Percentiles rank a stretch among this genome's conserved stretches.
Evolutionary conservation across 2,797 vertebrate genomes (phyloP).

Genomic region (Xiphophorus birchmanni): DNA sequence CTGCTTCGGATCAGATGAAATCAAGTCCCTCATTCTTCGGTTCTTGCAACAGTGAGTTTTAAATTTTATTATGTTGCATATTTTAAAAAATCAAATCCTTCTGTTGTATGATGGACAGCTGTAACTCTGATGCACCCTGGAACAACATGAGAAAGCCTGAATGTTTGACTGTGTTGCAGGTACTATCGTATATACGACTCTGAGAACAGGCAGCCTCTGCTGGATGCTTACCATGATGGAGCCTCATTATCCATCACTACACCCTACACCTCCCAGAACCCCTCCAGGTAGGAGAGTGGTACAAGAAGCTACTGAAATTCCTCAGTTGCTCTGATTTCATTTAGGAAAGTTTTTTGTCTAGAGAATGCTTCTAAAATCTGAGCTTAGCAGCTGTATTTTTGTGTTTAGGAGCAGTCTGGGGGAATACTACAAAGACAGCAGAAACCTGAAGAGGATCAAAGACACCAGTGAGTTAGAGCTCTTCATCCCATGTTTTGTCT

Average conservation of each 20-base stretch:
- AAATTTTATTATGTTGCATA: background rate
- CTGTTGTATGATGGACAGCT: background rate
- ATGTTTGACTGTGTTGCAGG: conserved; percentile 49
- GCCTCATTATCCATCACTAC: conserved; percentile 91
- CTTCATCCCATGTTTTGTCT: background rate
- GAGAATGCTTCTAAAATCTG: background rate
- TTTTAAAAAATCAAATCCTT: background rate
- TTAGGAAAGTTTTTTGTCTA: background rate
- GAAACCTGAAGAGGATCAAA: conserved; percentile 90
- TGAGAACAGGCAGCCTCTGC: conserved; percentile 86
- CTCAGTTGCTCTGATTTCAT: background rate
- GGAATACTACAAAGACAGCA: conserved; percentile 89
- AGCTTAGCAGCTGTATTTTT: background rate
- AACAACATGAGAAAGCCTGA: background rate
- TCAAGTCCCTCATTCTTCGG: conserved; percentile 85
- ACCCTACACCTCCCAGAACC: conserved; percentile 81
- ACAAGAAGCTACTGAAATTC: background rate
- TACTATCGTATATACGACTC: conserved; percentile 90
- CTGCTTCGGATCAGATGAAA: conserved; percentile 87
- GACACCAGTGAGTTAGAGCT: conserved; percentile 84
- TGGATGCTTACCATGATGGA: conserved; percentile 91
- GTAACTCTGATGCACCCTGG: background rate
- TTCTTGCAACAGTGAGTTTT: conserved; percentile 91
- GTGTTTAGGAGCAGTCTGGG: conserved; percentile 82
- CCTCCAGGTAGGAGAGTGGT: conserved; percentile 77